phyloP scores from a whole-genome alignment of 2,113 vertebrate genomes.

The Rattus norvegicus region DNA sequence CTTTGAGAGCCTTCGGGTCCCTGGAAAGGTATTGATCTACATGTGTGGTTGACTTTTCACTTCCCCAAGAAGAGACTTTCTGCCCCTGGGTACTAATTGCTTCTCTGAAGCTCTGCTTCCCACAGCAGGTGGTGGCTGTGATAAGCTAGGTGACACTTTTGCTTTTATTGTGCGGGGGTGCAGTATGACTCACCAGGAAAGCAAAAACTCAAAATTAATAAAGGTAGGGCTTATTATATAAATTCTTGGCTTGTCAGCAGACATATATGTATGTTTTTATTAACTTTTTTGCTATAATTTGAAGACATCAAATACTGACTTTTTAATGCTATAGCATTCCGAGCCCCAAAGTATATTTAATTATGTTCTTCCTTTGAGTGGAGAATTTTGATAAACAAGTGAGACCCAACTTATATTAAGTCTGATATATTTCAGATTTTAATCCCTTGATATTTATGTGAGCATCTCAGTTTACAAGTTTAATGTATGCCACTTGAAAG shows the following conservation, averaged over 20 bases:
- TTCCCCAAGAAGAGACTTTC: not conserved
- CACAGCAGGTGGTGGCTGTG: slow-evolving; percentile 35
- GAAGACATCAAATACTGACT: slow-evolving; percentile 31
- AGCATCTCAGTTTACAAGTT: slow-evolving; percentile 47
- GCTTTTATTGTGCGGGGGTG: slow-evolving; percentile 46
- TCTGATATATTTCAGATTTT: slow-evolving; percentile 55
- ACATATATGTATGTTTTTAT: not conserved
- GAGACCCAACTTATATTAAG: slow-evolving; percentile 26
- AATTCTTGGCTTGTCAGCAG: slow-evolving; percentile 28
- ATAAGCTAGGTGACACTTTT: slow-evolving; percentile 24
- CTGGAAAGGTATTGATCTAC: slow-evolving; percentile 92
- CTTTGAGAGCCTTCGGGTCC: slow-evolving; percentile 94
- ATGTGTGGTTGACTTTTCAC: not conserved
- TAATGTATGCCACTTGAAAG: slow-evolving; percentile 39
- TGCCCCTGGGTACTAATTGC: slow-evolving; percentile 47
- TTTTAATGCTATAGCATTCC: slow-evolving; percentile 23
- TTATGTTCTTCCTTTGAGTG: slow-evolving; percentile 46
- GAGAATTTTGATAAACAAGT: slow-evolving; percentile 53
- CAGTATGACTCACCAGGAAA: slow-evolving; percentile 18
- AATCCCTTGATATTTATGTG: not conserved
- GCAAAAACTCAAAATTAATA: slow-evolving; percentile 46
- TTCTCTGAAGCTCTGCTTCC: slow-evolving; percentile 37
- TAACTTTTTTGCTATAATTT: slow-evolving; percentile 41
- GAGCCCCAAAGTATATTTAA: slow-evolving; percentile 39
- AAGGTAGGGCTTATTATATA: slow-evolving; percentile 49